phyloP scores from a whole-genome alignment of 2,113 vertebrate genomes.

The Picathartes gymnocephalus region DNA sequence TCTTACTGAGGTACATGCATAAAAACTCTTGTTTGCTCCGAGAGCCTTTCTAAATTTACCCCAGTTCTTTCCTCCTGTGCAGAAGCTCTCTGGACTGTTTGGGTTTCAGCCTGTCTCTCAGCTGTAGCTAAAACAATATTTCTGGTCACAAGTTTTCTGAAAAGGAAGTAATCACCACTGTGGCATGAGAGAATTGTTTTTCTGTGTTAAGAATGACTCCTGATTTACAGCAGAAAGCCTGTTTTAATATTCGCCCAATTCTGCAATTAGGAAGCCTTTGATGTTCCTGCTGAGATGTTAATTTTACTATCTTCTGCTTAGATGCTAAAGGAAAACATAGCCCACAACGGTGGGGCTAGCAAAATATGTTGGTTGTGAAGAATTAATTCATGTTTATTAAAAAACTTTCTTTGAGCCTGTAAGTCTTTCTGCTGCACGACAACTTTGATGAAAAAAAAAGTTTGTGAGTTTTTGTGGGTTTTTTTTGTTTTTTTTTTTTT shows the following conservation, averaged over 20 bases:
- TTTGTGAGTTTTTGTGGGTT: accelerated
- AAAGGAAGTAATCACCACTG: background rate
- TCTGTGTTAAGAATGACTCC: background rate
- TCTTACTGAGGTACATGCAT: background rate
- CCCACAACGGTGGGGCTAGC: background rate
- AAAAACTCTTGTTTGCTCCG: background rate
- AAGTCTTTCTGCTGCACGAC: background rate
- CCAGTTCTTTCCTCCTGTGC: background rate
- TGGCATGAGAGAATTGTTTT: background rate
- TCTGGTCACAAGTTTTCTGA: background rate
- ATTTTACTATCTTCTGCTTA: background rate
- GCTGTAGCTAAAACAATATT: background rate
- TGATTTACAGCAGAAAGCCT: background rate
- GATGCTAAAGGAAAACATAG: background rate
- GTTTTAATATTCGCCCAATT: background rate
- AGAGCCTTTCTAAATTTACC: background rate
- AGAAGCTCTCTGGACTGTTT: background rate
- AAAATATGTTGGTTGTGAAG: background rate
- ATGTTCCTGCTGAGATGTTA: background rate
- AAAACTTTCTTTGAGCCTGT: background rate
- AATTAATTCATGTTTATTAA: background rate
- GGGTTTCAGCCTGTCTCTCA: background rate
- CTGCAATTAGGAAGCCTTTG: background rate
- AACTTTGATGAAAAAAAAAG: background rate
- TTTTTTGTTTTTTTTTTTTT: accelerated